Evolutionary conservation across 2,797 vertebrate genomes (phyloP), one percentile per base, ranked within the genome.

Genomic region (Mareca penelope): DNA sequence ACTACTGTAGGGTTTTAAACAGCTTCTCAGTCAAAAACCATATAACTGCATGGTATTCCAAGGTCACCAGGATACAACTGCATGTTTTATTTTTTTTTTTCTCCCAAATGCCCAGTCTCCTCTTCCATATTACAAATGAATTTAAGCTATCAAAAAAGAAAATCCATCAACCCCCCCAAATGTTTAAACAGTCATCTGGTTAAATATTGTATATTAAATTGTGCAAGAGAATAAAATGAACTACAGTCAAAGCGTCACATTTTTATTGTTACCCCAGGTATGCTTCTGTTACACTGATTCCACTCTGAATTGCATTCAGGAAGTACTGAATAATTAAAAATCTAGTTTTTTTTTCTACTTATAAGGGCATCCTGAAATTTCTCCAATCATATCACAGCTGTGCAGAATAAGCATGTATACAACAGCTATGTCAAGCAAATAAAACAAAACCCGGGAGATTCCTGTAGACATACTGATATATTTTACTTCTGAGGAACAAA

Each of bases 341-440:
- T 33, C 31, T 40, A 26, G 5, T 48, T 19, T 69, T 69, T 80
- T 90, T 88, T 93, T 86, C 72, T 63, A 48, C 10, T 12, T 52
- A 72, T 78, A n/a, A 55, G 83, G 55, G 83, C 37, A 68, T 28
- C 33, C 80, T 88, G 57, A 57, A n/a, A 80, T 81, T 82, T 60
- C 87, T 95, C 79, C 90, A 91, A 90, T 83, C 46, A 17, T 29
- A 93, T 56, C 87, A 39, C 89, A 88, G 79, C 52, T 76, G 73
- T 84, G 73, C 85, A 91, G 71, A 95, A 94, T 86, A 88, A 90
- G 77, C 48, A 65, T 72, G 95, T 85, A 92, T 77, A 83, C 67
- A 89, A 63, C 69, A 91, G 72, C 59, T 52, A 39, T 37, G 40
- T 50, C 48, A 42, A 89, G 85, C 77, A 79, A 94, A 88, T 76